A percentile compares a stretch with the other conserved stretches of the same genome.
Evolutionary conservation across 2,888 invertebrate genomes (phyloP).

Genomic region (Resseliella maxima): DNA sequence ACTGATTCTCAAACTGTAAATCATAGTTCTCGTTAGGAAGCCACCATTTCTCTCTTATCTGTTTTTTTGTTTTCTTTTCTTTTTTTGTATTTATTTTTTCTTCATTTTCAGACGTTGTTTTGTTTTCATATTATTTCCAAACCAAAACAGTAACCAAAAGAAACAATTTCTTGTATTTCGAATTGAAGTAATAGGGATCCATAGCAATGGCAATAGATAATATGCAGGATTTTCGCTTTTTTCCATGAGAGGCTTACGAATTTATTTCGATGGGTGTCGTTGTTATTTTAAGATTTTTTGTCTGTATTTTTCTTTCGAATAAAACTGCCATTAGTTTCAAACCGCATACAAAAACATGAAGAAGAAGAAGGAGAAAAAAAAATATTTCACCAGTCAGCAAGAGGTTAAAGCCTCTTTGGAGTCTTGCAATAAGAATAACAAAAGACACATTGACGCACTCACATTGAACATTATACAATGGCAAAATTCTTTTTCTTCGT

Average conservation of each 20-base stretch:
- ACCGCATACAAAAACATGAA: not conserved
- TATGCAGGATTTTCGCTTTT: not conserved
- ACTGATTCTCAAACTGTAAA: not conserved
- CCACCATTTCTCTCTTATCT: not conserved
- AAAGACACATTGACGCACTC: not conserved
- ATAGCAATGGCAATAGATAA: not conserved
- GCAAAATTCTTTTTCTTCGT: not conserved
- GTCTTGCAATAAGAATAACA: not conserved
- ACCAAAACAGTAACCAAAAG: not conserved
- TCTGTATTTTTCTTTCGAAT: not conserved
- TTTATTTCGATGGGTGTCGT: too few relatives aligned
- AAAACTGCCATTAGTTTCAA: not conserved
- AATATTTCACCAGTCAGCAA: too few relatives aligned
- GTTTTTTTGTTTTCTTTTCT: not conserved
- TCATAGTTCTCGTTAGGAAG: not conserved
- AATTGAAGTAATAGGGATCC: not conserved
- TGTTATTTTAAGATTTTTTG: not conserved
- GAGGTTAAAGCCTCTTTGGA: constrained; percentile 1
- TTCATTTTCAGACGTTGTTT: not conserved
- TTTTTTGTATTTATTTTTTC: not conserved
- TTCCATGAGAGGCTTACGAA: too few relatives aligned
- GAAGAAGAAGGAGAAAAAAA: not conserved
- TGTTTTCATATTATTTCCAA: not conserved
- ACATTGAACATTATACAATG: not conserved
- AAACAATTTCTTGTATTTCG: not conserved